Evolutionary conservation across 2,797 vertebrate species (phyloP), one percentile per base, ranked within the genome.

Genomic region (Rallus crepitans): DNA sequence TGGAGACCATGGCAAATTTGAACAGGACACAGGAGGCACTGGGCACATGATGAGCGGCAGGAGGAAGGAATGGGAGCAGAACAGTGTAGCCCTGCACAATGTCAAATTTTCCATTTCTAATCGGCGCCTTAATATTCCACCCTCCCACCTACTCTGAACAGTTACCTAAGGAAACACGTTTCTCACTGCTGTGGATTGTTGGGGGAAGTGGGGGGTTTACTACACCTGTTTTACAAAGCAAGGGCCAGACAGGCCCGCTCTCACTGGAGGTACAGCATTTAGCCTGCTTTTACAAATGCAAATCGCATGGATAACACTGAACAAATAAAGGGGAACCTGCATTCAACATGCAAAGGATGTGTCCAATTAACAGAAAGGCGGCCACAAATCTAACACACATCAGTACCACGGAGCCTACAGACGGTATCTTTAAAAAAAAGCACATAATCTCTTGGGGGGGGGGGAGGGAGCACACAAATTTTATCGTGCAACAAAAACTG

Each of bases 311-410:
- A 37, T 75, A 89, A 73, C 30, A 76, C 24, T 57, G 60, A 60
- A 20, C n/a, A 94, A 30, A 69, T 80, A 42, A 64, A 82, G 45
- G 18, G n/a, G 48, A 83, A 82, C n/a, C 80, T 75, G 85, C 80
- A 82, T 65, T 94, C 68, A 78, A 21, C 59, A 40, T 90, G 85
- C 72, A 96, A 93, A 94, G 87, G 85, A 89, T 78, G 76, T 17
- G 56, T 87, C 90, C 85, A 73, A 59, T 64, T 79, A 91, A 90
- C 30, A 90, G 30, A 79, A 83, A 83, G 52, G 39, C 79, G 83
- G 64, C 14, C 42, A 35, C 70, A 40, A n/a, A 59, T 80, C 55
- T 84, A 61, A 37, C 24, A 59, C 53, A 86, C 2, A 7, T 52
- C 70, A 81, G 15, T 45, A 45, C 18, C 42, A 45, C 42, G 9